Evolutionary conservation across 1,140 invertebrate genomes (phyloP).

Genomic region (Drosophila kanapiae): DNA sequence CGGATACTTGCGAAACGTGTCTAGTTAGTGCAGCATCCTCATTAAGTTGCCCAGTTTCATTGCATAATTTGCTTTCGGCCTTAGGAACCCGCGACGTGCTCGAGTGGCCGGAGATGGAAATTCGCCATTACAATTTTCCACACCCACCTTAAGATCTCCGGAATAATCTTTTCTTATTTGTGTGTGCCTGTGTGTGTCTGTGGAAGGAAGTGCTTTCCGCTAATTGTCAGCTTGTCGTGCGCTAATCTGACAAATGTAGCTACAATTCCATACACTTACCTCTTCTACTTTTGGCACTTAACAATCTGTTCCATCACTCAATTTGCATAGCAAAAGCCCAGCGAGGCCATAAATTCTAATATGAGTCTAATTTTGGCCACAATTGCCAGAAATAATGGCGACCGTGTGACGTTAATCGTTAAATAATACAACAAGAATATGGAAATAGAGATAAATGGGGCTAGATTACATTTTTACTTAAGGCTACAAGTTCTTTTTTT

Average conservation of each 20-base stretch:
- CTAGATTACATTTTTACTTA: neutral
- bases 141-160: slow-evolving; percentile 60
- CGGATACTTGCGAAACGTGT: slow-evolving; percentile 58
- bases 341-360: slow-evolving; percentile 40
- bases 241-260: slow-evolving; percentile 67
- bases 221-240: slow-evolving; percentile 73
- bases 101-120: slow-evolving; percentile 59
- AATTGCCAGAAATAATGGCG: slow-evolving; percentile 30
- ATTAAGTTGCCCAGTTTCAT: slow-evolving; percentile 62
- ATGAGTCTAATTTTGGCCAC: slow-evolving; percentile 43
- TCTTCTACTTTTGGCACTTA: slow-evolving; percentile 8
- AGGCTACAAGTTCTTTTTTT: neutral
- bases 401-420: slow-evolving; percentile 15
- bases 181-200: slow-evolving; percentile 4
- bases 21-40: slow-evolving; percentile 79
- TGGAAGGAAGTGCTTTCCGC: slow-evolving; percentile 70
- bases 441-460: neutral
- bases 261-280: slow-evolving; percentile 40
- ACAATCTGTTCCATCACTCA: slow-evolving; percentile 48
- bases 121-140: slow-evolving; percentile 10
- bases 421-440: slow-evolving; percentile 5
- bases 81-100: slow-evolving; percentile 66
- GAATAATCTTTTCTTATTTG: neutral
- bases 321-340: slow-evolving; percentile 51
- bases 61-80: slow-evolving; percentile 71